phyloP scores from a whole-genome alignment of 1,140 invertebrate genomes.

The Teleogryllus occipitalis region DNA sequence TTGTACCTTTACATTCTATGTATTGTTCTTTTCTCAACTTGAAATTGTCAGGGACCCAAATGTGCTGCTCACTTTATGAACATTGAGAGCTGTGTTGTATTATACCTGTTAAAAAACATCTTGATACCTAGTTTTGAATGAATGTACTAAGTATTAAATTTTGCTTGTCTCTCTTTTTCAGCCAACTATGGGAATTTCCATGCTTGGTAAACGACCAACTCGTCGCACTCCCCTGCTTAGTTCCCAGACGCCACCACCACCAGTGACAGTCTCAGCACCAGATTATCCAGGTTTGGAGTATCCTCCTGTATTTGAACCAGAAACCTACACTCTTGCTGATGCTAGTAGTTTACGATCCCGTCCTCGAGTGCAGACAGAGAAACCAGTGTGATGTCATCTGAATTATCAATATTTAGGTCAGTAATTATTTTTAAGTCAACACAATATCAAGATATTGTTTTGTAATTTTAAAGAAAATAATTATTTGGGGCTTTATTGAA shows the following conservation, averaged over 20 bases:
- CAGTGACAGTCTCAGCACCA: conserved; percentile 35
- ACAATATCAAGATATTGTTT: no score
- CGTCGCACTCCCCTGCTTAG: not conserved
- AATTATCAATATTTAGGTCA: not conserved
- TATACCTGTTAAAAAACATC: no score
- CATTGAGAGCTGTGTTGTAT: no score
- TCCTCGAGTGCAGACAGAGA: not conserved
- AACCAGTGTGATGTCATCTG: not conserved
- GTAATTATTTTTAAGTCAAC: no score
- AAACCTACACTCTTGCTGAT: conserved; percentile 57
- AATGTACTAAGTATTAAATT: not conserved
- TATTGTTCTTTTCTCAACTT: no score
- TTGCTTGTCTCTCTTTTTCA: conserved; percentile 11
- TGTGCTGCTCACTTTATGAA: no score
- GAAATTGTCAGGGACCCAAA: no score
- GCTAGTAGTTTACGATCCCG: conserved; percentile 17
- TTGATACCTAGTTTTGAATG: not conserved
- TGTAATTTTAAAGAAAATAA: no score
- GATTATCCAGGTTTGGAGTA: conserved; percentile 71
- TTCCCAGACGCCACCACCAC: not conserved
- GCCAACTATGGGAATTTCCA: conserved; percentile 21
- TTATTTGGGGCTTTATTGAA: no score
- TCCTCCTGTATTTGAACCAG: conserved; percentile 71
- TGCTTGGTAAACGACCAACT: conserved; percentile 18
- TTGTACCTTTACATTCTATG: no score